Base-by-base conservation (phyloP, 2,113 vertebrate species). In the Prochilodus magdalenae region DNA sequence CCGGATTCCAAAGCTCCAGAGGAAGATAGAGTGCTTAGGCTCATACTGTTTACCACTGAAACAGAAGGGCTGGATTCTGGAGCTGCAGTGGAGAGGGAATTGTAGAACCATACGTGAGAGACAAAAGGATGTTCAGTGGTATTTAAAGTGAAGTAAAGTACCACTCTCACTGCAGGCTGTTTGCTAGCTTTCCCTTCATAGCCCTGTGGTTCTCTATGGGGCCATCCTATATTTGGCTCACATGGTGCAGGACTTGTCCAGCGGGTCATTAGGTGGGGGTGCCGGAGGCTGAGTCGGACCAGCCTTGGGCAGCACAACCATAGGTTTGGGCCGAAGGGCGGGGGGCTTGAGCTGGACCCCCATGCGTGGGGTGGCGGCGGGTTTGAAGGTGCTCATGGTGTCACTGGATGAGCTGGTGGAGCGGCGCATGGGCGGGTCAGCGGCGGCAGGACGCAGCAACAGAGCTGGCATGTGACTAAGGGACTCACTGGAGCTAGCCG, bases 221-320 rank as follows among this genome's bases (percentile, higher is more conserved):
- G 30, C 49, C 55, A 53, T 15, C 59, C 33, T 1, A 49, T 59
- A 67, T 30, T 20, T 53, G 8, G 75, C 88, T 94, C 92, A 99
- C 98, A 99, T 99, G 72, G 98, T 99, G 93, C 98, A 99, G 84
- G 97, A 98, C 90, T 98, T 99, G 92, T 99, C 98, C 40, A 96
- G 86, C 55, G 97, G 93, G 85, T 96, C 96, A 90, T 98, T 97
- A 86, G 96, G 82, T 51, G 96, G 86, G 0, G 94, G 86, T 0
- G 94, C 86, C 65, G 97, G 94, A 81, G 95, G 95, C 55, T 96
- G 84, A 16, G 92, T 92, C 75, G 95, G 95, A 82, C 93, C 94
- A 76, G 95, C 94, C 92, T 97, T 98, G 89, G 97, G 97, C 93
- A 97, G 91, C 4, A 16, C 30, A 86, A 99, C 94, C 89, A 96